phyloP scores from a whole-genome alignment of 2,888 invertebrate species.

The Scaptomyza tumidula region DNA sequence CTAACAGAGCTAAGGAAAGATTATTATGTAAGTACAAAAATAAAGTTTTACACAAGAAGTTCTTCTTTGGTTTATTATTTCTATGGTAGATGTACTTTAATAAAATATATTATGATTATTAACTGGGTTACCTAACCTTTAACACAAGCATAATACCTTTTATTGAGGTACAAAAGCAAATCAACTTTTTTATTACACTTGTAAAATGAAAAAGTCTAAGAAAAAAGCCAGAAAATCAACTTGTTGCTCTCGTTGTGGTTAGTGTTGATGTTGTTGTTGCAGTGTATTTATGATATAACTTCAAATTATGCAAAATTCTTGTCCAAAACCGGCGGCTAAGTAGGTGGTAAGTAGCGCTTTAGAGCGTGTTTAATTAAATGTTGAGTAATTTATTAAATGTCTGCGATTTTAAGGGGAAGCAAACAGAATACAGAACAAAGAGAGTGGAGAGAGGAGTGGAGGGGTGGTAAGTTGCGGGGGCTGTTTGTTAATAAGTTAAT shows the following conservation, averaged over 20 bases:
- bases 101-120: no score
- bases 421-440: not conserved
- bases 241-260: slow-evolving; percentile 10
- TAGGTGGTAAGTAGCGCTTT: slow-evolving; percentile 82
- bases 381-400: slow-evolving; percentile 80
- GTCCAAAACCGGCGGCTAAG: slow-evolving; percentile 78
- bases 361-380: slow-evolving; percentile 81
- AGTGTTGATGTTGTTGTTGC: not conserved
- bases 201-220: slow-evolving; percentile 47
- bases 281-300: slow-evolving; percentile 69
- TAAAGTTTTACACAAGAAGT: no score
- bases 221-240: slow-evolving; percentile 60
- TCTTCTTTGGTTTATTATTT: no score
- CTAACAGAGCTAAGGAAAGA: no score
- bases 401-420: slow-evolving; percentile 3
- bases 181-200: slow-evolving; percentile 33
- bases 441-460: no score
- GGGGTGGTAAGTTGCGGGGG: slow-evolving; percentile 4
- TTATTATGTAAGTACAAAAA: no score
- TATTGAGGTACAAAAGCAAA: not conserved
- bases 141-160: not conserved
- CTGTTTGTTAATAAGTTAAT: slow-evolving; percentile 70
- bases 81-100: no score
- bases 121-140: not conserved
- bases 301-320: slow-evolving; percentile 78